Evolutionary conservation across 1,140 invertebrate species (phyloP), one percentile per base, ranked within the genome.

Genomic region (Anoplolepis gracilipes): DNA sequence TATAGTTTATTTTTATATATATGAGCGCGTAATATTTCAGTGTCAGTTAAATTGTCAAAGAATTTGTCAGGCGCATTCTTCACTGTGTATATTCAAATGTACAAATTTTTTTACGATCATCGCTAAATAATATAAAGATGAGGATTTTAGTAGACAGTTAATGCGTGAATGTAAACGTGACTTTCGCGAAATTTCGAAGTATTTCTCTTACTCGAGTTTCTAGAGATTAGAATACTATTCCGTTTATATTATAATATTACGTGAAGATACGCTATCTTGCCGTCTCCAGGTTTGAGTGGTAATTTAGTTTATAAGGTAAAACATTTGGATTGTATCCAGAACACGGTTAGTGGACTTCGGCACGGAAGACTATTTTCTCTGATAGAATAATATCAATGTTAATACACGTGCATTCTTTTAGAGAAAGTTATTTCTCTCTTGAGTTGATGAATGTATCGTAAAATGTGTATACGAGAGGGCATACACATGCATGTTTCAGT

Each of bases 251-350:
- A 88, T 85, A 55, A 81, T 57, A 70, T 87, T 87, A 65, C 78
- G 55, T 59, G 62, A 88, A 72, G 65, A 33, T 87, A 85, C 65
- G 78, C 85, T 33, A 53, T 72, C 53, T 77, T n/a, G 46, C 57
- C 28, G 81, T 87, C 55, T 87, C n/a, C 55, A 39, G 19, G 33
- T 75, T 33, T 19, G 10, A 57, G 25, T 22, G 39, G 42, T 75
- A 85, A 88, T 85, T 88, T 46, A 42, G 36, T 85, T 88, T 85
- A 85, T 62, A 67, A 36, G 53, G 16, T 39, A 85, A 42, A 42
- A 79, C 76, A 85, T 88, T 88, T 69, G 61, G 82, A 85, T 88
- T 75, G 73, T 69, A 88, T 46, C 75, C 67, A 75, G 64, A 79
- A 62, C 28, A 49, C 30, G 87, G 49, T 65, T 82, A 75, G 36